Evolutionary conservation across 2,888 invertebrate genomes (phyloP), one percentile per base, ranked within the genome.

Genomic region (Petrolisthes cinctipes): DNA sequence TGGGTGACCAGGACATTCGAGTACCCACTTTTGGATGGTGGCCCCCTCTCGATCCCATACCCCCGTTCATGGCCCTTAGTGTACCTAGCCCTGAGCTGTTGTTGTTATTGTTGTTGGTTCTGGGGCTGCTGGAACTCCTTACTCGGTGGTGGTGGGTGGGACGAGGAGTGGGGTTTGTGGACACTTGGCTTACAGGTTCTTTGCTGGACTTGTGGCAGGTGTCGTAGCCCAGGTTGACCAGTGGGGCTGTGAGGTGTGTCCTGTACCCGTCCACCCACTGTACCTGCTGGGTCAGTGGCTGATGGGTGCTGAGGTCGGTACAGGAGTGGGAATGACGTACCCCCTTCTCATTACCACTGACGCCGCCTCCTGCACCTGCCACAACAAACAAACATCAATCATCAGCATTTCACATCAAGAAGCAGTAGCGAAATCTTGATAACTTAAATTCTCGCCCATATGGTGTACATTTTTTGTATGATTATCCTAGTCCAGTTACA

Each of bases 1-100:
- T 56, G 20, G 87, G 80, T 17, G 87, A 83, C 87, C 87, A 87
- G 0, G 87, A 87, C 57, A 54, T 51, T 57, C 66, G 68, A 6
- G 23, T 51, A 2, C 66, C 76, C 56, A 86, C 61, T 6, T 37
- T 20, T 7, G 75, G 73, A 66, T 86, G 86, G 6, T 51, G 51
- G 37, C 57, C 71, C 7, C 23, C 9, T 5, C 14, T 11, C 61
- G 7, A 37, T 54, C 7, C n/a, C 20, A 53, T 4, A 7, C 66
- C 56, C 17, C 75, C 83, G 73, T 71, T 71, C 71, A 17, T 11
- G 17, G 20, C 4, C 20, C 20, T 14, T 6, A 0, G 6, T 14
- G 71, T 6, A n/a, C 71, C 71, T 0, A 6, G 71, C 14, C 17
- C 20, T 20, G 71, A 14, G 6, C 71, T n/a, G 71, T 6, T 71